Base-by-base conservation (phyloP, 2,797 vertebrate genomes). In the Neomorphus geoffroyi region DNA sequence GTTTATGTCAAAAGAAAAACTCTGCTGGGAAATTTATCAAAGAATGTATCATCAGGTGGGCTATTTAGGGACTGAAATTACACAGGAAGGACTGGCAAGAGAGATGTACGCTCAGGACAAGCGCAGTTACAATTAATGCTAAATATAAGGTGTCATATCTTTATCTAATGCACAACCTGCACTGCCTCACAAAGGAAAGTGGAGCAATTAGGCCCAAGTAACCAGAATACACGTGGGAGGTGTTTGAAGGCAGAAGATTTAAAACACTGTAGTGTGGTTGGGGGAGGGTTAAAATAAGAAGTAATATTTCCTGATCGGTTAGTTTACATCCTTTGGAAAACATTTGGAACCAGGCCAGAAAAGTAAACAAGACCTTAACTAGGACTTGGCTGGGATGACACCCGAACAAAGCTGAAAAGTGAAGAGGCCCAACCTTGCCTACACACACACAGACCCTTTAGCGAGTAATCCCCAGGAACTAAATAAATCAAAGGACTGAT, bases 51-150 rank as follows among this genome's bases (percentile, higher is more conserved):
- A 80, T 84, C 93, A 96, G 81, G 87, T 79, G 79, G 93, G 72
- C 92, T 97, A 95, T 97, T 97, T 96, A 93, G 92, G 81, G 95
- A 97, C 77, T 93, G 64, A 92, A 97, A 97, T 97, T 95, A 96
- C 95, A 96, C 80, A 95, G 94, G 95, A 95, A 88, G 83, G 74
- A 88, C 78, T 75, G 66, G 86, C 74, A 86, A 95, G 84, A 86
- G 32, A 95, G 92, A 88, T 32, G 10, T 83, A 78, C 5, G 33
- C 69, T 78, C 61, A 62, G 92, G 92, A 95, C 70, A 96, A 96
- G 93, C 3, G 2, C 67, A 95, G 83, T 93, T 75, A 71, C 96
- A 97, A 96, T 97, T 96, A 97, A 95, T 91, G 87, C 92, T 97
- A 97, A 97, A 93, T 95, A 97, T 94, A 94, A 97, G 95, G 92